Evolutionary conservation across 2,888 invertebrate genomes (phyloP), one percentile per base, ranked within the genome.

Genomic region (Apodemia mormo): DNA sequence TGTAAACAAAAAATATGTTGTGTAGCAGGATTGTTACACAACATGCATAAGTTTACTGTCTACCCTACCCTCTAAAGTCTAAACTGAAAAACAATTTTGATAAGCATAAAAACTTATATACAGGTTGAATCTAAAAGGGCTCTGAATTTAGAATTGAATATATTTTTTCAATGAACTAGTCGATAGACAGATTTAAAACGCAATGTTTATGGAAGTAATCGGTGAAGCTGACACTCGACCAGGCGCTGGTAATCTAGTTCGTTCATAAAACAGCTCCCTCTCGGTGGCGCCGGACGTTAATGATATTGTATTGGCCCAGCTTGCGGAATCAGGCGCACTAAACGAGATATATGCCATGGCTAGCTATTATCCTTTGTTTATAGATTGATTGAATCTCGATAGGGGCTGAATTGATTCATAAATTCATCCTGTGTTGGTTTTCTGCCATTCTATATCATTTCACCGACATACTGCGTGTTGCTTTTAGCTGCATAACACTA

Each of bases 221-320:
- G 54, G 65, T 54, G 54, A 65, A 69, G 65, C 68, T 33, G 65
- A 54, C 65, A 54, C 14, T 49, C 33, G 65, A 68, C 49, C 58
- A 58, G 58, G 65, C 68, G 52, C 52, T 65, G 52, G 68, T 68
- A 68, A 68, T 68, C 68, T 68, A 68, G 68, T 68, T 68, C 64
- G 54, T 65, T 65, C 68, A 68, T 68, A 68, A 68, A 68, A 54
- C 65, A 68, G 54, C 37, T 40, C 68, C 49, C 65, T 68, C 52
- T 68, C 68, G 61, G 68, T 68, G 22, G 54, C 22, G 22, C 22
- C 22, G 68, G 68, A 68, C 68, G 52, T 52, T 68, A 68, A 68
- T 68, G 68, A 52, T 40, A 40, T 37, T 68, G 54, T 68, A 68
- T 68, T 68, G 68, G 68, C 65, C 49, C 33, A 61, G 45, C 64